phyloP scores from a whole-genome alignment of 37 sponge, comb jelly and placozoan genomes.

The Halisarca cf. caerulea region DNA sequence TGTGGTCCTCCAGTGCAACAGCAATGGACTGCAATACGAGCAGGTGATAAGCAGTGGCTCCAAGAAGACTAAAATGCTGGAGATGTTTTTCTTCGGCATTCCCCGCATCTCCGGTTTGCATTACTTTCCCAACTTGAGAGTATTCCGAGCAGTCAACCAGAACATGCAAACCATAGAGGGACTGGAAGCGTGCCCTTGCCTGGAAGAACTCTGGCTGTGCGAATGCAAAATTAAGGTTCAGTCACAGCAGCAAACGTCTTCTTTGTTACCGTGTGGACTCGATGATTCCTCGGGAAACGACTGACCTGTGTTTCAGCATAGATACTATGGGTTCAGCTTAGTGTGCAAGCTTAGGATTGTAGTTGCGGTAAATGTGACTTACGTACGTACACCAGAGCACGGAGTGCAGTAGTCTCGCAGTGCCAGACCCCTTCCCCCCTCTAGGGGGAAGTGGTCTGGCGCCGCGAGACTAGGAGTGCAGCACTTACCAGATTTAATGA shows the following conservation, averaged over 20 bases:
- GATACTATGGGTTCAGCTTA: no score
- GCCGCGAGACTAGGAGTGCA: no score
- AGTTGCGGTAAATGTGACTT: no score
- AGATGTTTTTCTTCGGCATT: constrained; percentile 91
- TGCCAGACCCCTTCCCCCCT: no score
- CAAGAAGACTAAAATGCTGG: constrained; percentile 56
- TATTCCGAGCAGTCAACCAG: constrained; percentile 75
- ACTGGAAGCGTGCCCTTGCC: constrained; percentile 43
- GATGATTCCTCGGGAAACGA: no score
- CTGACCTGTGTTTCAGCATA: no score
- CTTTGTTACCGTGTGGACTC: not conserved
- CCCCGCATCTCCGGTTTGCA: constrained; percentile 62
- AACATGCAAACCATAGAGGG: constrained; percentile 56
- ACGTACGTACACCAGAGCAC: no score
- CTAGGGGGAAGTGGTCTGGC: no score
- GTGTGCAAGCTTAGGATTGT: no score
- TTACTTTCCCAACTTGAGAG: constrained; percentile 60
- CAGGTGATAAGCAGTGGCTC: constrained; percentile 13
- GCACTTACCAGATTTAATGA: no score
- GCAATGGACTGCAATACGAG: constrained; percentile 70
- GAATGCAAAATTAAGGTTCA: constrained; percentile 22
- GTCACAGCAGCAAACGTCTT: not conserved
- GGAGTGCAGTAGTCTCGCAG: no score
- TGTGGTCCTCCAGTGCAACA: constrained; percentile 60
- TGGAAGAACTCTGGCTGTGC: constrained; percentile 82